Conservation (phyloP, 2,888 invertebrate genomes). For the Leuctra nigra region DNA sequence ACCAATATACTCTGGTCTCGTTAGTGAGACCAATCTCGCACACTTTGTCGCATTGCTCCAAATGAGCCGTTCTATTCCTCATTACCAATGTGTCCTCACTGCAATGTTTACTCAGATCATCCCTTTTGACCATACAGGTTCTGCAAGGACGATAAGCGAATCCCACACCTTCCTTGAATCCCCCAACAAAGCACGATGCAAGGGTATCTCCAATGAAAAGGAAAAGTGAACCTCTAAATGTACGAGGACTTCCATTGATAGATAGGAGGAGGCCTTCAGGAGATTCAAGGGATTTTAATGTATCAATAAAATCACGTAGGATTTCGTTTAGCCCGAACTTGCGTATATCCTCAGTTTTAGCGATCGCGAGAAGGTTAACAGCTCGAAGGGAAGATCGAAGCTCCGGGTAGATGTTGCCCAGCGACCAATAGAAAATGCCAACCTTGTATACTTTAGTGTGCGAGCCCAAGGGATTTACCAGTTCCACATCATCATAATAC, state of each 20-base stretch:
- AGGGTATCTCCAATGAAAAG: background rate
- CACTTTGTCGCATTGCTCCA: background rate
- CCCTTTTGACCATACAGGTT: background rate
- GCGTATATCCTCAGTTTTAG: background rate
- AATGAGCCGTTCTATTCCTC: background rate
- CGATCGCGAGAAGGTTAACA: background rate
- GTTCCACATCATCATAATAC: conserved; percentile 1
- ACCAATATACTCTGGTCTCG: background rate
- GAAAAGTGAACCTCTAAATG: background rate
- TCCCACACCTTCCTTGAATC: background rate
- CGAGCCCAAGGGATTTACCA: background rate
- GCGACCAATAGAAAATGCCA: background rate
- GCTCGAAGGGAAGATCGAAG: background rate
- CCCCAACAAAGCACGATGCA: background rate
- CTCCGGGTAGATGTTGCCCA: conserved; percentile 3
- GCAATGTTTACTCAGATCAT: background rate
- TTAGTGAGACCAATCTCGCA: background rate
- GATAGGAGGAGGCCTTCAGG: background rate
- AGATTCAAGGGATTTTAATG: background rate
- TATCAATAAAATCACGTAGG: background rate
- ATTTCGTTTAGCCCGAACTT: background rate
- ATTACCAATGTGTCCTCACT: background rate
- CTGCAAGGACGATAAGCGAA: background rate
- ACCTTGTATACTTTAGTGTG: background rate
- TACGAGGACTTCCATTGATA: background rate